phyloP scores from a whole-genome alignment of 2,797 vertebrate species.

The Myripristis murdjan region DNA sequence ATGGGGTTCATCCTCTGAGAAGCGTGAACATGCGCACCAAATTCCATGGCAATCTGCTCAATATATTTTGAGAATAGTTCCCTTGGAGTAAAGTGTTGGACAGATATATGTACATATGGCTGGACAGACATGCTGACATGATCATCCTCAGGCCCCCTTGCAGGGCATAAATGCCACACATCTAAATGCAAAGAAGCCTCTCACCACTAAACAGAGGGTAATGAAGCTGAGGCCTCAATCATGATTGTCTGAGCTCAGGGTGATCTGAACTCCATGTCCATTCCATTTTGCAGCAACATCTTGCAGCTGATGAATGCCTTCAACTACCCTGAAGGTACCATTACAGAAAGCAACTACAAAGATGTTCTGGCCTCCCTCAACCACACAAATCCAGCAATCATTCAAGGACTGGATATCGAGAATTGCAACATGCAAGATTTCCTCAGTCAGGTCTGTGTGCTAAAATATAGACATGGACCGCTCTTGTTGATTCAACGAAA shows the following conservation, averaged over 20 bases:
- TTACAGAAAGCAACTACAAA: conserved; percentile 90
- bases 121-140: too few species aligned
- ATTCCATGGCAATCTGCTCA: too few species aligned
- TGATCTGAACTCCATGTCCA: background rate
- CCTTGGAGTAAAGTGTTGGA: too few species aligned
- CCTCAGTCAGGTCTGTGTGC: conserved; percentile 87
- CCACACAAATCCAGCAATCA: conserved; percentile 62
- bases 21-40: too few species aligned
- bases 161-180: too few species aligned
- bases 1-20: too few species aligned
- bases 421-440: conserved; percentile 87
- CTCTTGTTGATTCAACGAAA: background rate
- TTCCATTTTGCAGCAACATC: conserved; percentile 88
- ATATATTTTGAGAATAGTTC: too few species aligned
- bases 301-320: conserved; percentile 90
- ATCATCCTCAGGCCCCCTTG: too few species aligned
- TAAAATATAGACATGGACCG: background rate
- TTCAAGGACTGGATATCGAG: conserved; percentile 82
- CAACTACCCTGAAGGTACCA: conserved; percentile 87
- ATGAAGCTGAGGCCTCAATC: background rate
- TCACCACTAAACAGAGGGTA: too few species aligned
- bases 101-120: too few species aligned
- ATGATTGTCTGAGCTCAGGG: background rate
- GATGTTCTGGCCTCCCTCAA: conserved; percentile 78
- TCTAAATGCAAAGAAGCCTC: too few species aligned